These are phyloP conservation scores for Aspiorhynchus laticeps DNA, from an alignment of 2,113 vertebrate genomes.

Conservation along the genomic window DNA sequence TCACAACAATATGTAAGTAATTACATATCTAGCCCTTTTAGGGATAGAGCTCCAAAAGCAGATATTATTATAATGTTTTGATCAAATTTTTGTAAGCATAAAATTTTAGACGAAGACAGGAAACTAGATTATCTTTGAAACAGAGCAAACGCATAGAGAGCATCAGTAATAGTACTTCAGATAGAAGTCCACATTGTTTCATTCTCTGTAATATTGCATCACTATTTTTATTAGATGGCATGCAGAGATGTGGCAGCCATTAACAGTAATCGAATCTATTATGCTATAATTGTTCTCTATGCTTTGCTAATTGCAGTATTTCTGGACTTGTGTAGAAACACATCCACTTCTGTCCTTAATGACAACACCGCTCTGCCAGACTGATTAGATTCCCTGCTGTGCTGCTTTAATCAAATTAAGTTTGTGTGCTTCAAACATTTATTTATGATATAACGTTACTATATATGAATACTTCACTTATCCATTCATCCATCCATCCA, in stretches of 20 bases:
- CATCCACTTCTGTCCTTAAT: constrained; percentile 36
- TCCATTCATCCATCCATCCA: background rate
- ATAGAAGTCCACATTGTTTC: background rate
- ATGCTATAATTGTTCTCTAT: constrained; percentile 30
- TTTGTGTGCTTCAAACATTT: constrained; percentile 29
- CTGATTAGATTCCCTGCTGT: constrained; percentile 39
- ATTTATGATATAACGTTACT: background rate
- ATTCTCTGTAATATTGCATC: background rate
- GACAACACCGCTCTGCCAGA: constrained; percentile 16
- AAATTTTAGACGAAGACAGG: background rate
- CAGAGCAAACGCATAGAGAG: background rate
- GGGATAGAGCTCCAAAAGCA: background rate
- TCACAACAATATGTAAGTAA: background rate
- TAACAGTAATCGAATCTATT: constrained; percentile 2
- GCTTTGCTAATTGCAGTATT: constrained; percentile 47
- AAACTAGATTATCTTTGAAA: background rate
- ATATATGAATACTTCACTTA: background rate
- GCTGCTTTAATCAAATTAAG: constrained; percentile 39
- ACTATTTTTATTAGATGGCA: background rate
- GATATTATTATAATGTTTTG: background rate
- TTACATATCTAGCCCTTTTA: background rate
- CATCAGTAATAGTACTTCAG: background rate
- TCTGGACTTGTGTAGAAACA: constrained; percentile 31
- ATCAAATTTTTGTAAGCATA: background rate
- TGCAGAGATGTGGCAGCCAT: background rate